Evolutionary conservation across 2,113 vertebrate species (phyloP), one percentile per base, ranked within the genome.

Genomic region (Pelecanus crispus): DNA sequence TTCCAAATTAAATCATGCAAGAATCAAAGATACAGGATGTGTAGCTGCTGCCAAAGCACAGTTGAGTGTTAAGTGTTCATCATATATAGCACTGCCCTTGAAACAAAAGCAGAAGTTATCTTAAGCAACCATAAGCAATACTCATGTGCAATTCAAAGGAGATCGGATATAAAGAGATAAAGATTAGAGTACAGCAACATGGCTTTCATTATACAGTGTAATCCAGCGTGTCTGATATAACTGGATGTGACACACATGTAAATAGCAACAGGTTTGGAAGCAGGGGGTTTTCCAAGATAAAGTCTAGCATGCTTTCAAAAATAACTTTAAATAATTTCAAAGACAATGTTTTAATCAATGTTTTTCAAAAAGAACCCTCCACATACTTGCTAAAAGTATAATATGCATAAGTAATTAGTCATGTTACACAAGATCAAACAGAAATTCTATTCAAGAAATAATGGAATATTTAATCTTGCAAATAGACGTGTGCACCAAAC

Each of bases 101-200:
- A 87, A 94, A 95, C 62, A 96, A 96, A 96, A 92, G 55, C 79
- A 85, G 47, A 32, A 77, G 90, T 89, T 97, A 97, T 97, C 97
- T 97, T 94, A 97, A 96, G 96, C 91, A 95, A 92, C 88, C 92
- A 91, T 95, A 94, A 95, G 95, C 85, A 91, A 97, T 84, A 91
- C 84, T 97, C 61, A n/a, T 94, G 88, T 92, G 94, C 90, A 95
- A 95, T 92, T 95, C 94, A 96, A 96, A 74, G 81, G 78, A 92
- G 94, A 96, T 89, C 42, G 75, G 96, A 94, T 97, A 96, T 94
- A 95, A 95, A 94, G 95, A 96, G 96, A 96, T 97, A 97, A 97
- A 97, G 97, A 97, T 97, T 97, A 96, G 94, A 81, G 84, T 81
- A 96, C 86, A 94, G 81, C 92, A 97, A 95, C 92, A 95, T 6